Base-by-base conservation (phyloP, 2,113 vertebrate genomes). In the Rafetus swinhoei region DNA sequence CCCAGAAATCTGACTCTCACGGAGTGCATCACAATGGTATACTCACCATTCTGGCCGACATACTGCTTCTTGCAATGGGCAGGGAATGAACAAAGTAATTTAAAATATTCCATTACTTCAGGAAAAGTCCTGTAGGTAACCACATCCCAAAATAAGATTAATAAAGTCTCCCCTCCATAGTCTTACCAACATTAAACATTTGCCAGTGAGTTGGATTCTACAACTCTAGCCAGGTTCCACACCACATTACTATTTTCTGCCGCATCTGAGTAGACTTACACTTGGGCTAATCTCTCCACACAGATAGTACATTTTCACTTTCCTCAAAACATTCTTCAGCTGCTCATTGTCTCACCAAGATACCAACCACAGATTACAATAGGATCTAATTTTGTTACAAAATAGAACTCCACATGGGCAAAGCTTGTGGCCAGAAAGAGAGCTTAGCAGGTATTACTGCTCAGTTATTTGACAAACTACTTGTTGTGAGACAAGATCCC, bases 291-390 rank as follows among this genome's bases (percentile, higher is more conserved):
- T 45, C 35, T 5, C n/a, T 35, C 21, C n/a, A 39, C 8, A 8
- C n/a, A 39, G 69, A 76, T 45, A 24, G 45, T 27, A 52, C 6
- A 69, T 69, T 6, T 69, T 69, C 7, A n/a, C 76, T 50, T 53
- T 45, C 29, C 5, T 52, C 14, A 69, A 18, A 77, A 25, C 2
- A 54, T n/a, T 57, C 56, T 4, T 56, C 25, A 24, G 6, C 79
- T 10, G 24, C 19, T 21, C 27, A 24, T 74, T n/a, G 50, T 76
- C 35, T 60, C 2, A 27, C 5, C 60, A 0, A 77, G 84, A 57
- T 8, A 10, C 29, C 60, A 80, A 8, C 10, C 16, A 56, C 9
- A 27, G 14, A 80, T n/a, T 6, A 0, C 0, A 55, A 12, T 54
- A 85, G 13, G 3, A 45, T 39, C 21, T 76, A 14, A 85, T 32